Evolutionary conservation across 2,888 invertebrate species (phyloP).

Genomic region (Nemotelus nigrinus): DNA sequence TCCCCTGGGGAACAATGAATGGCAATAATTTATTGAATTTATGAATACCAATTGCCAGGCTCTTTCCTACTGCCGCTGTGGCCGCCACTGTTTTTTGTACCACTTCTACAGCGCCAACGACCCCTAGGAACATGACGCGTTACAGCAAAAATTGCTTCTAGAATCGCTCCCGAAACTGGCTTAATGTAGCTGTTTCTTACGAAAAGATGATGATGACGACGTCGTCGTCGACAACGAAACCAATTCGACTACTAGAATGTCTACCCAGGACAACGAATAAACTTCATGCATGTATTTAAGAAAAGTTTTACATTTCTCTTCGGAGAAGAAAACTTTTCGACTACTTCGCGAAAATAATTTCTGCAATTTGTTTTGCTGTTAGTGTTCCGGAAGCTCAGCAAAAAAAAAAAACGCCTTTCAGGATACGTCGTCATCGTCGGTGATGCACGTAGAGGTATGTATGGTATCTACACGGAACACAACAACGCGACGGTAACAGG

Average conservation of each 20-base stretch:
- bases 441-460: not conserved
- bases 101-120: conserved; percentile 1
- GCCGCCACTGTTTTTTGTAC: conserved; percentile 11
- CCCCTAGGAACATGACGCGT: conserved; percentile 19
- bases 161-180: conserved; percentile 19
- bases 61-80: not conserved
- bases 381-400: conserved; percentile 4
- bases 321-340: conserved; percentile 40
- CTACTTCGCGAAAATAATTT: conserved; percentile 44
- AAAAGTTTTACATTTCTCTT: conserved; percentile 26
- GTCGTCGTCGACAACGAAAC: not conserved
- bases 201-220: conserved; percentile 10
- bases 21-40: conserved; percentile 48
- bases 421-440: not conserved
- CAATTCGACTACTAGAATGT: not conserved
- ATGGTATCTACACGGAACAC: not conserved
- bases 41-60: conserved; percentile 45
- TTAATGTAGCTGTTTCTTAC: conserved; percentile 20
- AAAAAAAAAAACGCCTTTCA: not conserved
- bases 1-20: conserved; percentile 45
- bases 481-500: not conserved
- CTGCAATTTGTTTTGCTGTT: conserved; percentile 40
- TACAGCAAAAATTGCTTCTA: conserved; percentile 31
- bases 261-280: conserved; percentile 28
- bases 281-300: conserved; percentile 45